A percentile compares a stretch with the other conserved stretches of the same genome.
Conservation (phyloP, 2,888 invertebrate genomes). For the Cynaeus angustus region DNA sequence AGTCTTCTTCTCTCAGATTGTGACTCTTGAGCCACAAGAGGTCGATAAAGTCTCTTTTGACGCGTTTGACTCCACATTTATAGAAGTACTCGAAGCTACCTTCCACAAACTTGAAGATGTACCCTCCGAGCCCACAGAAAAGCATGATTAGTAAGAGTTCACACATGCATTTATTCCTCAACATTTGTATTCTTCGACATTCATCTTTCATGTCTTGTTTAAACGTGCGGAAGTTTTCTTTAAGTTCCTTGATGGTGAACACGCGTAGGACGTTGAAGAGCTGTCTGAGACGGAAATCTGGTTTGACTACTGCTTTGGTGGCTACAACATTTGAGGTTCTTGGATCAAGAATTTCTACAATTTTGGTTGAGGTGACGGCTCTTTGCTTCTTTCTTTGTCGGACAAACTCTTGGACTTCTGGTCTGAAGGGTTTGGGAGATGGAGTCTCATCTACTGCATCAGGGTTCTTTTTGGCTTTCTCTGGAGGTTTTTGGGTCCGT, state of each 20-base stretch:
- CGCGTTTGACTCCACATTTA: slow-evolving; percentile 90
- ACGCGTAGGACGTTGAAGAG: slow-evolving; percentile 58
- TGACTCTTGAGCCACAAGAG: slow-evolving; percentile 88
- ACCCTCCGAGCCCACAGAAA: slow-evolving; percentile 83
- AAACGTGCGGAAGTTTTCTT: slow-evolving; percentile 76
- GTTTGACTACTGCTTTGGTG: slow-evolving; percentile 59
- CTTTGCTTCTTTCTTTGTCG: slow-evolving; percentile 63
- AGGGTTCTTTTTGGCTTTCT: slow-evolving; percentile 58
- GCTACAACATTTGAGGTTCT: slow-evolving; percentile 66
- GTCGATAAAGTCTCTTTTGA: slow-evolving; percentile 90
- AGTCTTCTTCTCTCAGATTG: slow-evolving; percentile 89
- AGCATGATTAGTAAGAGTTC: slow-evolving; percentile 81
- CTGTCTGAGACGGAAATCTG: slow-evolving; percentile 59
- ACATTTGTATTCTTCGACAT: slow-evolving; percentile 73
- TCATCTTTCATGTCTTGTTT: slow-evolving; percentile 76
- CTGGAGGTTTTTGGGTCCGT: slow-evolving; percentile 1
- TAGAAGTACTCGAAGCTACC: slow-evolving; percentile 89
- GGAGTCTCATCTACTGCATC: slow-evolving; percentile 61
- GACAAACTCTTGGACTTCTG: slow-evolving; percentile 63
- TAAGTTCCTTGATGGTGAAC: slow-evolving; percentile 69
- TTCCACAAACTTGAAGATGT: slow-evolving; percentile 87
- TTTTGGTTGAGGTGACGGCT: slow-evolving; percentile 60
- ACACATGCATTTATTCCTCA: slow-evolving; percentile 80
- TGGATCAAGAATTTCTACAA: slow-evolving; percentile 66
- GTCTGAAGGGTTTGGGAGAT: slow-evolving; percentile 62